phyloP scores from a whole-genome alignment of 2,113 vertebrate species.

The Proterorhinus semilunaris region DNA sequence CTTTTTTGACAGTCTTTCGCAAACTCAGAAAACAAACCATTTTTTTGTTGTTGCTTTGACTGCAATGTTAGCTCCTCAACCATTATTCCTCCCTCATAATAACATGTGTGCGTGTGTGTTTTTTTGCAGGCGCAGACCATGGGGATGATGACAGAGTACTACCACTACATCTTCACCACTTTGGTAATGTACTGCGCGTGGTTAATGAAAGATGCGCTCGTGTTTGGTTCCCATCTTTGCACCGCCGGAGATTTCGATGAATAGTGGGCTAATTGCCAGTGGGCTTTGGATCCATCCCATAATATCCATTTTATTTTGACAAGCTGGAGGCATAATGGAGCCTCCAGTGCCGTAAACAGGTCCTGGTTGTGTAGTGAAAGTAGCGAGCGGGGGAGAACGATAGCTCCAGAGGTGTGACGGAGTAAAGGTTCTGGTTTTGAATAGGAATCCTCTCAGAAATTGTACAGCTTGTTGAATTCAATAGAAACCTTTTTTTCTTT shows the following conservation, averaged over 20 bases:
- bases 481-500: neutral
- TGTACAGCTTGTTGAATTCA: neutral
- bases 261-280: constrained; percentile 71
- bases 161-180: constrained; percentile 99
- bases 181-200: constrained; percentile 87
- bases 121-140: constrained; percentile 93
- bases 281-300: constrained; percentile 65
- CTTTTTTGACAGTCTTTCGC: no score
- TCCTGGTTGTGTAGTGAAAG: constrained; percentile 45
- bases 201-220: constrained; percentile 66
- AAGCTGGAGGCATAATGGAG: constrained; percentile 66
- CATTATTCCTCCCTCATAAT: neutral
- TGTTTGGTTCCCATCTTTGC: constrained; percentile 62
- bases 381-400: constrained; percentile 21
- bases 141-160: constrained; percentile 99
- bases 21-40: no score
- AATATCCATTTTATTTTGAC: constrained; percentile 73
- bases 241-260: constrained; percentile 66
- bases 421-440: constrained; percentile 27
- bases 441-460: neutral
- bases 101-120: neutral
- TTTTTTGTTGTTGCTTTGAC: no score
- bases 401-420: constrained; percentile 34
- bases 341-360: constrained; percentile 61
- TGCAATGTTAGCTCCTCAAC: no score